Conservation (phyloP, 2,113 vertebrate species). For the Marcusenius ussheri region DNA sequence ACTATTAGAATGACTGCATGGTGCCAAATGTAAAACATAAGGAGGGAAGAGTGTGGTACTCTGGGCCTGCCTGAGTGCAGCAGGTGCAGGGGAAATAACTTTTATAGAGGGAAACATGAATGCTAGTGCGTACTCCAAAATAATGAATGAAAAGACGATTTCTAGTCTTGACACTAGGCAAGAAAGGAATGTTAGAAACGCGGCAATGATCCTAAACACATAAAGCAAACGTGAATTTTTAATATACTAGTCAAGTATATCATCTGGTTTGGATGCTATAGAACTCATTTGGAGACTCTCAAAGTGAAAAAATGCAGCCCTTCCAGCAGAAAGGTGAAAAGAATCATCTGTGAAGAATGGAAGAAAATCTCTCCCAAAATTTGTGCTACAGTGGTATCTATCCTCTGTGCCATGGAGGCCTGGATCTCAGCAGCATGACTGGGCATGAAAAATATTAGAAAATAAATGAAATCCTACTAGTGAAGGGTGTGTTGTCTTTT, state of each 20-base stretch:
- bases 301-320: not conserved
- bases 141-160: not conserved
- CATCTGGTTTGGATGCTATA: not conserved
- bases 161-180: not conserved
- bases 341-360: not conserved
- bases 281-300: not conserved
- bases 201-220: not conserved
- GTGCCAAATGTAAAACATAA: not conserved
- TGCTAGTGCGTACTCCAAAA: not conserved
- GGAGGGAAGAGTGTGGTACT: not conserved
- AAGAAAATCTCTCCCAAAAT: not conserved
- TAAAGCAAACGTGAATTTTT: not conserved
- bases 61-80: not conserved
- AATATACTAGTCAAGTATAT: not conserved
- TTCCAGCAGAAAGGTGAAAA: not conserved
- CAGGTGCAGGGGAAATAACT: not conserved
- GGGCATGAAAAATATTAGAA: not conserved
- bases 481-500: not conserved
- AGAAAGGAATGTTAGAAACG: not conserved
- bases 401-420: not conserved
- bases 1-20: not conserved
- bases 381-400: not conserved
- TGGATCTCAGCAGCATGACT: not conserved
- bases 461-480: not conserved
- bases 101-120: not conserved